phyloP scores from a whole-genome alignment of 2,888 invertebrate genomes.

The Diogma glabrata region DNA sequence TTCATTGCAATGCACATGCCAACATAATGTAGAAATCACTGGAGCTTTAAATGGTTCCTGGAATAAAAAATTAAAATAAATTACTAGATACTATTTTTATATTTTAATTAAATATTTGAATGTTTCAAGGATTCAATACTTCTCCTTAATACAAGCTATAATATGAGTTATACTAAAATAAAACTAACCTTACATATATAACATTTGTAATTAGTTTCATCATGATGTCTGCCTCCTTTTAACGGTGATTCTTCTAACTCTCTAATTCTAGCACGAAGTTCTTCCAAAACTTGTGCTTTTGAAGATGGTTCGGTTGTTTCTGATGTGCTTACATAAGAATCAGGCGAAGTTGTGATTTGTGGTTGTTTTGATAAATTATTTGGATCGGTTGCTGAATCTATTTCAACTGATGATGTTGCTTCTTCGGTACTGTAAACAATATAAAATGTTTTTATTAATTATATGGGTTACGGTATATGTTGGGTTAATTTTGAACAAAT shows the following conservation, averaged over 20 bases:
- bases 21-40: constrained; percentile 54
- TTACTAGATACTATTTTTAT: no score
- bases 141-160: not conserved
- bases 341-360: constrained; percentile 26
- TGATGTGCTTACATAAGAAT: constrained; percentile 38
- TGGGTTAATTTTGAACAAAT: no score
- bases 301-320: constrained; percentile 36
- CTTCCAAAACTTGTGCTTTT: constrained; percentile 41
- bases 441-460: not conserved
- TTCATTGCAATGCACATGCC: constrained; percentile 55
- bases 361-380: constrained; percentile 18
- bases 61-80: no score
- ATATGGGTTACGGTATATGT: no score
- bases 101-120: no score
- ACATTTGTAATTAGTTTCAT: constrained; percentile 52
- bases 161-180: not conserved
- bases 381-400: constrained; percentile 16
- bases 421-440: constrained; percentile 14
- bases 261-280: constrained; percentile 43
- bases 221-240: constrained; percentile 25
- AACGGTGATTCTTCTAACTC: constrained; percentile 39
- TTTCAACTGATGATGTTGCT: constrained; percentile 18
- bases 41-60: constrained; percentile 52
- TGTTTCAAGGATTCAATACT: no score
- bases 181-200: constrained; percentile 59